Base-by-base conservation (phyloP, 2,888 invertebrate genomes). In the Vannuccia rotundouncinata region DNA sequence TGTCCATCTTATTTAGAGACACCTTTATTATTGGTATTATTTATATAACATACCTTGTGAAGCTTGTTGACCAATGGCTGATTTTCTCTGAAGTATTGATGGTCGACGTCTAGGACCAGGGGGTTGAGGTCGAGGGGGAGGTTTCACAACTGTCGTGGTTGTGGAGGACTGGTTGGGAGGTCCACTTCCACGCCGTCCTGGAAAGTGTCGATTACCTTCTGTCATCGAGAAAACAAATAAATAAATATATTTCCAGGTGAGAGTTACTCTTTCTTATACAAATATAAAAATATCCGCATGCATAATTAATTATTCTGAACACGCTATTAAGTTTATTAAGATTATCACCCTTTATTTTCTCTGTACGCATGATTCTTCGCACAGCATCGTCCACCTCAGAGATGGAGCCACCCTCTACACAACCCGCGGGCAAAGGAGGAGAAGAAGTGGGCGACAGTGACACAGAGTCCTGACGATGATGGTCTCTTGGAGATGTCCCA, bases 151-250 rank as follows among this genome's bases (percentile, higher is more conserved):
- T 22, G 25, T 27, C 13, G 66, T 2, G 66, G 22, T 13, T 66
- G 66, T 66, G 10, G 25, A 66, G 10, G n/a, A n/a, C n/a, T n/a
- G n/a, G n/a, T n/a, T 2, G 5, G 66, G 10, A 22, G 66, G 66
- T n/a, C 66, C 66, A 13, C 66, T 22, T 66, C 66, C 66, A 66
- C 66, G 66, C 10, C 45, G 45, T n/a, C n/a, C n/a, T n/a, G n/a
- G n/a, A n/a, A n/a, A n/a, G n/a, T n/a, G n/a, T n/a, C n/a, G n/a
- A n/a, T n/a, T n/a, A n/a, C n/a, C n/a, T n/a, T n/a, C n/a, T n/a
- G n/a, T n/a, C n/a, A n/a, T n/a, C n/a, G n/a, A n/a, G n/a, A n/a
- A n/a, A n/a, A n/a, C n/a, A n/a, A n/a, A n/a, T n/a, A n/a, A n/a
- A n/a, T n/a, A n/a, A n/a, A n/a, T n/a, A n/a, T n/a, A n/a, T n/a